Conservation (phyloP, 2,113 vertebrate species). For the Sclerurus mexicanus region DNA sequence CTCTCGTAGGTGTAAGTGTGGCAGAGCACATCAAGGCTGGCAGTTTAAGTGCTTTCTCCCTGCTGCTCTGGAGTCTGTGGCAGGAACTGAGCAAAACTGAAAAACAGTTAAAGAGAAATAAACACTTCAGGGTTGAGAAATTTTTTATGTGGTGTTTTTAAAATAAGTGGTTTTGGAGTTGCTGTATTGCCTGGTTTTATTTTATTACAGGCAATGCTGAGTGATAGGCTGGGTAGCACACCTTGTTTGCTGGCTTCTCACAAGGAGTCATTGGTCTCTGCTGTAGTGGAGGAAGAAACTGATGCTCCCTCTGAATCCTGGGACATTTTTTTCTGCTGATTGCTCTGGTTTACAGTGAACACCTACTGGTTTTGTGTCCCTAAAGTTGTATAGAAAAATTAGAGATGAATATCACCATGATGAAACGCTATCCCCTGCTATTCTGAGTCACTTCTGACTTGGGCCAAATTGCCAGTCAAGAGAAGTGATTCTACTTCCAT, state of each 20-base stretch:
- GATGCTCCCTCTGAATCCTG: not conserved
- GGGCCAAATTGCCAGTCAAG: not conserved
- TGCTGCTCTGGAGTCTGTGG: not conserved
- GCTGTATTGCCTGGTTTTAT: not conserved
- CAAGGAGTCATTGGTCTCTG: not conserved
- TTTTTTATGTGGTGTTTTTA: not conserved
- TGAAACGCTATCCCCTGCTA: not conserved
- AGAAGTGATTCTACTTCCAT: not conserved
- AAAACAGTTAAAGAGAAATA: not conserved
- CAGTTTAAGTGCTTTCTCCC: conserved; percentile 4
- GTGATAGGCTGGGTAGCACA: not conserved
- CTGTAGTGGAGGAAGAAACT: not conserved
- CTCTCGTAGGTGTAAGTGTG: not conserved
- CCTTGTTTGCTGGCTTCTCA: not conserved
- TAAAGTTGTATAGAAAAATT: not conserved
- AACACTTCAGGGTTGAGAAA: not conserved
- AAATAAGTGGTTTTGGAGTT: not conserved
- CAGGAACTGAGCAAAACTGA: not conserved
- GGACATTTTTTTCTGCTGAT: not conserved
- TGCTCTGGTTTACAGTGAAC: not conserved
- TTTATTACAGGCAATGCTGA: not conserved
- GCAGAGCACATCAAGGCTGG: not conserved
- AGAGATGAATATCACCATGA: not conserved
- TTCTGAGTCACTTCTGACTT: not conserved
- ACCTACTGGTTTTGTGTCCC: not conserved